Evolutionary conservation across 2,113 vertebrate species (phyloP), one percentile per base, ranked within the genome.

Genomic region (Charadrius vociferus): DNA sequence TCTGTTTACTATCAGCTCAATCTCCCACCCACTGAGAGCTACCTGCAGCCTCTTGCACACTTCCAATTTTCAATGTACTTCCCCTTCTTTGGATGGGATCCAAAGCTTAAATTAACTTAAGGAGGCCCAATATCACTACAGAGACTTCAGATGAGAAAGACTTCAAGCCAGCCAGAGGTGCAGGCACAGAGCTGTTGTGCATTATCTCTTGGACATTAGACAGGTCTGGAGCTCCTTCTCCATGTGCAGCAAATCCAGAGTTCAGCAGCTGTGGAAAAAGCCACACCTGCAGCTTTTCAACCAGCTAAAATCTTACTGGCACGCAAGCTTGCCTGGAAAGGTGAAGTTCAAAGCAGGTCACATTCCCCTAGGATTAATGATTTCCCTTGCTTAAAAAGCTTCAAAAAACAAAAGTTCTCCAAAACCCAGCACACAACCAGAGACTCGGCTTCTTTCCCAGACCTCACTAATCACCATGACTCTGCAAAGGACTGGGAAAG

Each of bases 71-170:
- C 87, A 52, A 10, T 3, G 27, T 26, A 65, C 10, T 72, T 86
- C 2, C 4, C n/a, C 13, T 89, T 56, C 56, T 74, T 66, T 92
- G 86, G 91, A 84, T 8, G 11, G 29, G 39, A 87, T 82, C 84
- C 94, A 95, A 94, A 82, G 58, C 50, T 85, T 75, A 87, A 89
- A 94, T 70, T 68, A 22, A 91, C 73, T 95, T 80, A 75, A 75
- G 61, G 77, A 77, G 39, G 81, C 58, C 84, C 41, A 61, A 2
- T 10, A 81, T 86, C 56, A 53, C 80, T n/a, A 84, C 36, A 82
- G 56, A 95, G 77, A 82, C 43, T 84, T 74, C 83, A 74, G 20
- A 94, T 23, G 78, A 88, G 73, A 66, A 81, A 85, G 62, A 72
- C 14, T 26, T 41, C 21, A 81, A 94, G 37, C 43, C 81, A 87